phyloP scores from a whole-genome alignment of 2,888 invertebrate genomes.

The Zaprionus obscuricornis region DNA sequence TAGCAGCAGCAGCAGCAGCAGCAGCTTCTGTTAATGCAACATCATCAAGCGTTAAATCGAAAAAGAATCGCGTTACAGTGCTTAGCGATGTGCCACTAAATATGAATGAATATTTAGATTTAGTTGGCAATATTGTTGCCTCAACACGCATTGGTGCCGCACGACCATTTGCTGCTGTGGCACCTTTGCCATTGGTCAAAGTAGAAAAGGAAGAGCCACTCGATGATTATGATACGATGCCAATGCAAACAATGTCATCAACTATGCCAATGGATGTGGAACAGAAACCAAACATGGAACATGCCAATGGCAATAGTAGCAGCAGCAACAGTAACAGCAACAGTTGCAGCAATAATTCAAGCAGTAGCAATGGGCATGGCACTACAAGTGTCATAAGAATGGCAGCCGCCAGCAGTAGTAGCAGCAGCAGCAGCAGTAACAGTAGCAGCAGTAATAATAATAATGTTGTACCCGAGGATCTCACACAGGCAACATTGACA shows the following conservation, averaged over 20 bases:
- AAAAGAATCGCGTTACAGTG: slow-evolving; percentile 81
- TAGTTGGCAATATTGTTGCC: slow-evolving; percentile 83
- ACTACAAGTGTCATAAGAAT: slow-evolving; percentile 83
- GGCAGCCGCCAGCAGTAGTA: slow-evolving; percentile 68
- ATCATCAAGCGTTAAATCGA: slow-evolving; percentile 55
- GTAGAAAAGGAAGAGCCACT: slow-evolving; percentile 81
- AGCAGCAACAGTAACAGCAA: slow-evolving; percentile 27
- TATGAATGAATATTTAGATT: slow-evolving; percentile 81
- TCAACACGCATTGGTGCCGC: slow-evolving; percentile 78
- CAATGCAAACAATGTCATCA: slow-evolving; percentile 2
- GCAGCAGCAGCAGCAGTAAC: slow-evolving; percentile 28
- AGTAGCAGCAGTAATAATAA: too few relatives aligned
- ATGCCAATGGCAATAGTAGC: slow-evolving; percentile 28
- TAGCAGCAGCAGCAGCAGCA: not conserved
- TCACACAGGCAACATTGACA: slow-evolving; percentile 62
- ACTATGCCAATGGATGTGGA: slow-evolving; percentile 29
- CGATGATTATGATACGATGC: slow-evolving; percentile 70
- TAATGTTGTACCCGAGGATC: slow-evolving; percentile 64
- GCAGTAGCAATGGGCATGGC: slow-evolving; percentile 61
- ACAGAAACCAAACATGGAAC: slow-evolving; percentile 52
- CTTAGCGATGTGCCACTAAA: slow-evolving; percentile 83
- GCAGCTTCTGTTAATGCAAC: slow-evolving; percentile 16
- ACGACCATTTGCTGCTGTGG: slow-evolving; percentile 66
- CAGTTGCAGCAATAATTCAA: too few relatives aligned
- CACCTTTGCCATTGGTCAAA: slow-evolving; percentile 78